phyloP scores from a whole-genome alignment of 2,113 vertebrate species.

The Macheiramphus alcinus region DNA sequence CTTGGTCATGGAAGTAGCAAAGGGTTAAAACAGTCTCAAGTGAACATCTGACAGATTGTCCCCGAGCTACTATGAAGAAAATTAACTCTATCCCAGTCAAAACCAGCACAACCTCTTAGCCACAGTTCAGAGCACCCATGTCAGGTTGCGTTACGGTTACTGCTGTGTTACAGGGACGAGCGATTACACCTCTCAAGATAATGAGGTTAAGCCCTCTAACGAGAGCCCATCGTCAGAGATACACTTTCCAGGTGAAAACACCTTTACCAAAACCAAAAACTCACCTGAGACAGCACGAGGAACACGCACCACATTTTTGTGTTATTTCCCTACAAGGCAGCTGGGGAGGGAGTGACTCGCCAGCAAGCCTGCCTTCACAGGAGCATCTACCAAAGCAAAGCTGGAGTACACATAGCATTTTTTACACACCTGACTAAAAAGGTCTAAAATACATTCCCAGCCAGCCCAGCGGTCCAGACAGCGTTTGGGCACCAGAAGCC shows the following conservation, averaged over 20 bases:
- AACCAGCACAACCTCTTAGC: not conserved
- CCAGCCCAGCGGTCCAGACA: not conserved
- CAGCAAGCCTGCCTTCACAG: not conserved
- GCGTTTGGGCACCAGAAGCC: not conserved
- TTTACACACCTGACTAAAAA: not conserved
- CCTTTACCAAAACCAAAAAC: not conserved
- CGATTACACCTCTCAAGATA: not conserved
- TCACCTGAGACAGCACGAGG: not conserved
- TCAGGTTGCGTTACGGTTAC: not conserved
- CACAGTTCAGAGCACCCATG: not conserved
- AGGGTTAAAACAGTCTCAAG: not conserved
- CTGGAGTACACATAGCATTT: rapidly evolving
- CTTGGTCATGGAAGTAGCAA: not conserved
- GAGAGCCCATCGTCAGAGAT: not conserved
- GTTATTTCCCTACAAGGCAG: not conserved
- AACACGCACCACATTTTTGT: not conserved
- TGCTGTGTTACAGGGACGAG: not conserved
- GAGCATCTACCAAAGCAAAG: not conserved
- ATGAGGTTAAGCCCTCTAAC: not conserved
- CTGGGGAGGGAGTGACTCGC: not conserved
- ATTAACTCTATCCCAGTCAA: no score
- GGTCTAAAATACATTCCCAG: not conserved
- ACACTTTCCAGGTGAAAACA: not conserved
- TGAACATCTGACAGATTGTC: not conserved
- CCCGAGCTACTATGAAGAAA: not conserved